phyloP scores from a whole-genome alignment of 2,888 invertebrate genomes.

The Chymomyza procnemis region DNA sequence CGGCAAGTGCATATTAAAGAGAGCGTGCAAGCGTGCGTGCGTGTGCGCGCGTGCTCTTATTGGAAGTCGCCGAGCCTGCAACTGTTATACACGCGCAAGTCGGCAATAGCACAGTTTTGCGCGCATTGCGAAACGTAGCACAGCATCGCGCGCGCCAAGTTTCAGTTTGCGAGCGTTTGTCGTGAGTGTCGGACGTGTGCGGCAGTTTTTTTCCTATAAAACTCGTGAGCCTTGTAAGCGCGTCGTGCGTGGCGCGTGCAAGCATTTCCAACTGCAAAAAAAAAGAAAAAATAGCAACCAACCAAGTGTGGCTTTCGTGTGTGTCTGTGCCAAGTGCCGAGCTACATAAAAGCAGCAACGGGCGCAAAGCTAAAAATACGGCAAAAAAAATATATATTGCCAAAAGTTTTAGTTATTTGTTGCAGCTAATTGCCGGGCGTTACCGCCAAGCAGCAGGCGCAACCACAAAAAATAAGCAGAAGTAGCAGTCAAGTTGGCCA shows the following conservation, averaged over 20 bases:
- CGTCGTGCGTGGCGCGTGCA: constrained; percentile 23
- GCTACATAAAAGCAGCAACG: not conserved
- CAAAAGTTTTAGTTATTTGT: constrained; percentile 10
- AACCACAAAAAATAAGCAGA: constrained; percentile 4
- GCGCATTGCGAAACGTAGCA: too few species aligned
- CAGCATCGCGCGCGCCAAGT: not conserved
- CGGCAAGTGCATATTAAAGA: constrained; percentile 24
- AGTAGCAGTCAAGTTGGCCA: constrained; percentile 12
- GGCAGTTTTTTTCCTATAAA: not conserved
- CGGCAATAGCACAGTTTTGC: constrained; percentile 1
- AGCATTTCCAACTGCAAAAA: not conserved
- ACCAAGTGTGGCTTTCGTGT: constrained; percentile 2
- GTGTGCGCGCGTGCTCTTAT: not conserved
- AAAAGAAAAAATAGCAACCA: too few species aligned
- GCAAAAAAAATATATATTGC: not conserved
- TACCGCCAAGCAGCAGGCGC: constrained; percentile 7
- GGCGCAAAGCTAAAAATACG: not conserved
- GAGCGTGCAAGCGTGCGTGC: constrained; percentile 26
- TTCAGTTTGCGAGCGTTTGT: constrained; percentile 74
- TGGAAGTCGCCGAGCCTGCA: constrained; percentile 1
- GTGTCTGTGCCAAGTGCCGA: not conserved
- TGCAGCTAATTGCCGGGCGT: constrained; percentile 15
- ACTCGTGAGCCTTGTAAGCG: not conserved
- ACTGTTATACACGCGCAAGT: constrained; percentile 1
- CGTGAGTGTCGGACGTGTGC: constrained; percentile 65